These are phyloP conservation scores for Aphelocoma californica DNA, from an alignment of 2,797 vertebrate species.

Conservation along the genomic window DNA sequence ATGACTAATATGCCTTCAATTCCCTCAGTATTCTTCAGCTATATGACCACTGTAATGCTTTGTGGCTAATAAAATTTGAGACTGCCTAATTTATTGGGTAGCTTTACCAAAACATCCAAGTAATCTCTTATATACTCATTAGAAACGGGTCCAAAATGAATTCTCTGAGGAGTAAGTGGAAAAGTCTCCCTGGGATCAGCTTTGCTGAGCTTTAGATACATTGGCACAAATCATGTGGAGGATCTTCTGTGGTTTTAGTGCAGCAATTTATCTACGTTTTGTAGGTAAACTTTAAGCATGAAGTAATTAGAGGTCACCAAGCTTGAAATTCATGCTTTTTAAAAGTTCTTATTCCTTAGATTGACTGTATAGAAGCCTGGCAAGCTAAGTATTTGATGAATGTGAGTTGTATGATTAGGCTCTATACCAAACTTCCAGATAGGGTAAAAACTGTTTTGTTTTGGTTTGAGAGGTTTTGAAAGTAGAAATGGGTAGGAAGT, in stretches of 20 bases:
- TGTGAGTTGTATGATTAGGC: constrained; percentile 4
- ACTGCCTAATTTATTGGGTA: constrained; percentile 69
- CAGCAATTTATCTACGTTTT: constrained; percentile 70
- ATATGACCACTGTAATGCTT: constrained; percentile 42
- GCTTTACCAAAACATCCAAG: constrained; percentile 74
- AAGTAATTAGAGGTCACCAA: constrained; percentile 70
- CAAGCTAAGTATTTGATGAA: neutral
- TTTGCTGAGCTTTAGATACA: constrained; percentile 61
- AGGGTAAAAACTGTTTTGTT: constrained; percentile 44
- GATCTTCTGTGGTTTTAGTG: constrained; percentile 68
- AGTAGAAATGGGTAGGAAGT: constrained; percentile 28
- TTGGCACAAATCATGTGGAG: constrained; percentile 53
- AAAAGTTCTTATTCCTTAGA: constrained; percentile 1
- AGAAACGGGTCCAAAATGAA: constrained; percentile 43
- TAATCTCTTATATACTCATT: constrained; percentile 64
- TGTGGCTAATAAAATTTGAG: constrained; percentile 71
- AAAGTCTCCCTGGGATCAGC: constrained; percentile 56
- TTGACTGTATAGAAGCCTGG: constrained; percentile 22
- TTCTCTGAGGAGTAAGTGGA: constrained; percentile 51
- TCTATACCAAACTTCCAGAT: constrained; percentile 30
- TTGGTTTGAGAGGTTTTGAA: constrained; percentile 10
- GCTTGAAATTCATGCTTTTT: constrained; percentile 66
- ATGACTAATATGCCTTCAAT: constrained; percentile 34
- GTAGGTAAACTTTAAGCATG: constrained; percentile 72
- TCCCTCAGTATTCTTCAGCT: constrained; percentile 52